Base-by-base conservation (phyloP, 2,888 invertebrate species). In the Leuctra nigra region DNA sequence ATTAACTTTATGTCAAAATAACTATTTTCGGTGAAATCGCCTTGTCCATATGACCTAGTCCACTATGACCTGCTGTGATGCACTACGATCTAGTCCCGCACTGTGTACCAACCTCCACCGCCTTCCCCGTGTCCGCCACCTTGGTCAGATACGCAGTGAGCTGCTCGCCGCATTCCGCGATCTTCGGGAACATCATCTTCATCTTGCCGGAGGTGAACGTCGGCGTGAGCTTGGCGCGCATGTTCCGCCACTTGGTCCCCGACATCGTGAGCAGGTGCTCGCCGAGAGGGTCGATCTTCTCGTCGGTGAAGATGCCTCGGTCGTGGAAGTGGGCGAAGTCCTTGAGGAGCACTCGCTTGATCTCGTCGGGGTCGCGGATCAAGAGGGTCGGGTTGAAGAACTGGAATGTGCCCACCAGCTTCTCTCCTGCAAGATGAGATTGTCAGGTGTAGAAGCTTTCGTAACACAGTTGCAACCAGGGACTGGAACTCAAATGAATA, bases 341-440 rank as follows among this genome's bases (percentile, higher is more conserved):
- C 35, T 55, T 59, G 25, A 60, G 44, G 35, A 56, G 11, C 11
- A 61, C 23, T n/a, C 44, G 44, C 29, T 61, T 57, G 23, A 61
- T 59, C 36, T 59, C 20, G 22, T 55, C 55, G 1, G 53, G 57
- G 22, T 61, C 61, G 9, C 54, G 23, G 3, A 59, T n/a, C 9
- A 59, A 24, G 22, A 61, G 18, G 7, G 48, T n/a, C n/a, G n/a
- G n/a, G n/a, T n/a, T n/a, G n/a, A n/a, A n/a, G n/a, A n/a, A n/a
- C n/a, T n/a, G n/a, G n/a, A n/a, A n/a, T n/a, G n/a, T n/a, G n/a
- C n/a, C n/a, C n/a, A n/a, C n/a, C n/a, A n/a, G n/a, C n/a, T n/a
- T n/a, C n/a, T 61, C 55, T 2, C 59, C 59, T 4, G 55, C 65
- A 33, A 76, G 58, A 1, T 57, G n/a, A n/a, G n/a, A n/a, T n/a